Evolutionary conservation across 2,113 vertebrate species (phyloP).

Genomic region (Pseudorectes ferrugineus): DNA sequence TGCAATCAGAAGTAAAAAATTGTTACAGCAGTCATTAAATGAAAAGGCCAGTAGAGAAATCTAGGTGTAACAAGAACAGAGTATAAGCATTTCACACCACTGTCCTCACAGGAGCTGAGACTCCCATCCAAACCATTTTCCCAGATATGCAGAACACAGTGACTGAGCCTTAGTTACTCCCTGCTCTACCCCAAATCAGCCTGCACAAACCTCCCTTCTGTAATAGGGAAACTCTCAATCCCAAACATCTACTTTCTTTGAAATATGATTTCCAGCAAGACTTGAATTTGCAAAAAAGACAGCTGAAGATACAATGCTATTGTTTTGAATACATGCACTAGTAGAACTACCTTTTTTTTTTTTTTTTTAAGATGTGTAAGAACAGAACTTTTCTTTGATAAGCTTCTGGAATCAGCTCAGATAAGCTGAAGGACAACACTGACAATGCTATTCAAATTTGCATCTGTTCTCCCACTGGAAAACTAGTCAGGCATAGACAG

Average conservation of each 20-base stretch:
- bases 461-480: constrained; percentile 44
- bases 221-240: neutral
- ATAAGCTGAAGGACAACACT: constrained; percentile 35
- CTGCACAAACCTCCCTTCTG: neutral
- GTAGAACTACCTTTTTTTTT: neutral
- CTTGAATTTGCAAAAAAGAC: neutral
- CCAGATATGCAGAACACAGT: neutral
- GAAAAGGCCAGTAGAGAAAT: neutral
- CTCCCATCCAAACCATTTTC: neutral
- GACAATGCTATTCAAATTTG: constrained; percentile 7
- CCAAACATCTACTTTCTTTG: neutral
- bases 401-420: neutral
- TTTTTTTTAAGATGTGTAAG: neutral
- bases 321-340: neutral
- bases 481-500: constrained; percentile 25
- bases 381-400: neutral
- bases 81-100: neutral
- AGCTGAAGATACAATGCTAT: neutral
- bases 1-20: neutral
- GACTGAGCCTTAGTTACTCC: neutral
- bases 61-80: neutral
- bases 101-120: neutral
- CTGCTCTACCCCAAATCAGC: neutral
- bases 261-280: neutral
- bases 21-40: neutral